Evolutionary conservation across 2,113 vertebrate genomes (phyloP).

Genomic region (Myotis davidii): DNA sequence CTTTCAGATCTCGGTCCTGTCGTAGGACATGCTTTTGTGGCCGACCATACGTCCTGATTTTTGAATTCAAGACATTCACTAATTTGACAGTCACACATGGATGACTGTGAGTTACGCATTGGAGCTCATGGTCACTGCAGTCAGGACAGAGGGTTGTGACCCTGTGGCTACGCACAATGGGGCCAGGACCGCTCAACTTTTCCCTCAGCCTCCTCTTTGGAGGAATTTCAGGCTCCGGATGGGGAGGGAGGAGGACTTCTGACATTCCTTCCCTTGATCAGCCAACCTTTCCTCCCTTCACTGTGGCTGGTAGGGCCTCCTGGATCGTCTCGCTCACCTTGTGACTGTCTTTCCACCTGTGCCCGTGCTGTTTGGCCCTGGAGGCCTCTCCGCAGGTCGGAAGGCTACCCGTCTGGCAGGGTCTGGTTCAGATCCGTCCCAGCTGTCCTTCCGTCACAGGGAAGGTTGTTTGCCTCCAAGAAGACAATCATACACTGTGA

Average conservation of each 20-base stretch:
- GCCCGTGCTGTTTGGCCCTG: rapidly evolving
- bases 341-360: not conserved
- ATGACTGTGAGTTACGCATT: not conserved
- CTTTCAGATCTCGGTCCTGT: not conserved
- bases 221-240: not conserved
- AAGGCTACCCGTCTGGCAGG: not conserved
- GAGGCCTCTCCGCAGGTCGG: not conserved
- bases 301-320: not conserved
- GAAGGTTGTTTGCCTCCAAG: not conserved
- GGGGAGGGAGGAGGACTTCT: not conserved
- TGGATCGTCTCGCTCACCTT: not conserved
- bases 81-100: rapidly evolving
- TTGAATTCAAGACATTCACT: not conserved
- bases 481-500: not conserved
- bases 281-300: not conserved
- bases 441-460: not conserved
- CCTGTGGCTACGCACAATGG: not conserved
- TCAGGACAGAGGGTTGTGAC: not conserved
- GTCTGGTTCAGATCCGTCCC: not conserved
- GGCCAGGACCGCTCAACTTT: not conserved
- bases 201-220: not conserved
- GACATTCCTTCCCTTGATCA: not conserved
- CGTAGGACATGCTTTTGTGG: not conserved
- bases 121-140: not conserved
- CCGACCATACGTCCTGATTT: not conserved